phyloP scores from a whole-genome alignment of 2,797 vertebrate genomes.

The Champsocephalus esox region DNA sequence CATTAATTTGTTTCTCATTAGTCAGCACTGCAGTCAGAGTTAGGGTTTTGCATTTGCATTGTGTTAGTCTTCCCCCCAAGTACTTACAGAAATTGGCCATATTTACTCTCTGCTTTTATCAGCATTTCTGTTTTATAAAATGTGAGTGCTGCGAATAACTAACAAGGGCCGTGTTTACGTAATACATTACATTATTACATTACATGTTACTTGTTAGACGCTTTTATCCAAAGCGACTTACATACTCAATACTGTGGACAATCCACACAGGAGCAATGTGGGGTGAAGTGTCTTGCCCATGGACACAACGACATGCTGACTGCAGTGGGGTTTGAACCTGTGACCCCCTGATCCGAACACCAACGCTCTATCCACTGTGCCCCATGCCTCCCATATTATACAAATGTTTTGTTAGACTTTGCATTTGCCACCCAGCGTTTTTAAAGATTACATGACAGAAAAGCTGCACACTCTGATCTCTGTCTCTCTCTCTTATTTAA shows the following conservation, averaged over 20 bases:
- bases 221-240: no score
- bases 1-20: constrained; percentile 83
- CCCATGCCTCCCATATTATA: no score
- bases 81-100: constrained; percentile 53
- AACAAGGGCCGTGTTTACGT: constrained; percentile 40
- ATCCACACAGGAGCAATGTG: no score
- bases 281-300: no score
- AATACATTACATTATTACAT: constrained; percentile 3
- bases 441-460: constrained; percentile 19
- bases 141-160: constrained; percentile 50
- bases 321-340: no score
- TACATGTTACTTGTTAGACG: no score
- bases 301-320: no score
- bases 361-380: no score
- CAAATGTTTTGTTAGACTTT: constrained; percentile 50
- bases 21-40: constrained; percentile 71
- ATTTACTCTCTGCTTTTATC: constrained; percentile 66
- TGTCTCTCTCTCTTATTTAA: constrained; percentile 20
- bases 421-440: constrained; percentile 19
- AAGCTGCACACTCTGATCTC: constrained; percentile 20
- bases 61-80: constrained; percentile 57
- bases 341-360: no score
- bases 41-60: constrained; percentile 61
- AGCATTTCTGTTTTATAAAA: constrained; percentile 55
- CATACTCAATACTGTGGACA: no score